Percentiles rank a stretch among this genome's conserved stretches.
Evolutionary conservation across 2,113 vertebrate species (phyloP).

Genomic region (Mesembrinibis cayennensis): DNA sequence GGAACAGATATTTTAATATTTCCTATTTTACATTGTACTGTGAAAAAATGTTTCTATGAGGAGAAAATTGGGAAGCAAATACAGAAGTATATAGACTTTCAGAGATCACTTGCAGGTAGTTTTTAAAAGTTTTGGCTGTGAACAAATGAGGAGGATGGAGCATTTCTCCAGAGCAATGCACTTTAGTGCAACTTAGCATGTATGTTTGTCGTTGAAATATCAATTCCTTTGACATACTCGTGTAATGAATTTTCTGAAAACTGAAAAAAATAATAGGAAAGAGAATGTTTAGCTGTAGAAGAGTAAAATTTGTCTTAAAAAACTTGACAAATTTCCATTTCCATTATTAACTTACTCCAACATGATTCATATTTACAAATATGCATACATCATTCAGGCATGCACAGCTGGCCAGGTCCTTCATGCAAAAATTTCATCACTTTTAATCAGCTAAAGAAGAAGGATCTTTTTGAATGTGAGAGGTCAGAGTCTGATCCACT

Average conservation of each 20-base stretch:
- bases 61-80: not conserved
- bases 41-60: not conserved
- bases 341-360: conserved; percentile 15
- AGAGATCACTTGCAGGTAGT: not conserved
- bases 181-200: conserved; percentile 6
- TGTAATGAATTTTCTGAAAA: conserved; percentile 59
- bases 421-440: not conserved
- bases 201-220: conserved; percentile 32
- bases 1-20: not conserved
- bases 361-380: conserved; percentile 22
- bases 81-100: rapidly evolving
- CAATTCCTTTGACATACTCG: conserved; percentile 29
- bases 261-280: conserved; percentile 17
- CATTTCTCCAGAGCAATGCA: conserved; percentile 11
- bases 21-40: not conserved
- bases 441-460: not conserved
- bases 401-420: not conserved
- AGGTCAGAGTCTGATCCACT: not conserved
- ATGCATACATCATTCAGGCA: conserved; percentile 6
- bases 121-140: not conserved
- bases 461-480: not conserved
- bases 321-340: conserved; percentile 35
- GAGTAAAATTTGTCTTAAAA: conserved; percentile 20
- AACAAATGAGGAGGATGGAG: not conserved
- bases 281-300: conserved; percentile 11